Evolutionary conservation across 2,888 invertebrate genomes (phyloP).

Genomic region (Dastarcus helophoroides): DNA sequence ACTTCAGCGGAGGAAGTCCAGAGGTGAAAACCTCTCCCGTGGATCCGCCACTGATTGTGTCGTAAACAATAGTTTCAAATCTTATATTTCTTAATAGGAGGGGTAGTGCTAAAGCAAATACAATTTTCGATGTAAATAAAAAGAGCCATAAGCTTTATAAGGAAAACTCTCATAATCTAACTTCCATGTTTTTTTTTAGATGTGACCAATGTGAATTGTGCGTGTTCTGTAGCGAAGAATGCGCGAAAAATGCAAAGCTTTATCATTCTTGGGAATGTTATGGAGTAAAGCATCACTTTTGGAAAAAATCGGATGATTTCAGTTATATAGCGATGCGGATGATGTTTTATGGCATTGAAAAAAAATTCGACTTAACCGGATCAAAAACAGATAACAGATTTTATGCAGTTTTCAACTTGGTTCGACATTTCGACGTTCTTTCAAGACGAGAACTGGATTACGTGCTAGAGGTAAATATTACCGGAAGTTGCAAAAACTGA

Average conservation of each 20-base stretch:
- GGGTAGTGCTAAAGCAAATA: too few relatives aligned
- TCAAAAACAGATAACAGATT: neutral
- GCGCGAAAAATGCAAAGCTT: neutral
- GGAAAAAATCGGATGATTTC: constrained; percentile 1
- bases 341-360: neutral
- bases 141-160: too few relatives aligned
- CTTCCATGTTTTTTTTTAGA: too few relatives aligned
- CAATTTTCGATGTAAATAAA: too few relatives aligned
- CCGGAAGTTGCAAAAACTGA: constrained; percentile 1
- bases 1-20: too few relatives aligned
- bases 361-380: neutral
- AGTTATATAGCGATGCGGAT: constrained; percentile 1
- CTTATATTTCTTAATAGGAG: too few relatives aligned
- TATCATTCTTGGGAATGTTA: constrained; percentile 1
- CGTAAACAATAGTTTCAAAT: too few relatives aligned
- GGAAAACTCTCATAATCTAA: too few relatives aligned
- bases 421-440: neutral
- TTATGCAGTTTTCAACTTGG: neutral
- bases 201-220: neutral
- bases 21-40: too few relatives aligned
- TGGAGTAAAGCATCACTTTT: neutral
- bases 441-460: neutral
- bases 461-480: neutral
- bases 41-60: too few relatives aligned
- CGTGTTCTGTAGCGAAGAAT: constrained; percentile 1